Evolutionary conservation across 2,888 invertebrate species (phyloP).

Genomic region (Eristalis pertinax): DNA sequence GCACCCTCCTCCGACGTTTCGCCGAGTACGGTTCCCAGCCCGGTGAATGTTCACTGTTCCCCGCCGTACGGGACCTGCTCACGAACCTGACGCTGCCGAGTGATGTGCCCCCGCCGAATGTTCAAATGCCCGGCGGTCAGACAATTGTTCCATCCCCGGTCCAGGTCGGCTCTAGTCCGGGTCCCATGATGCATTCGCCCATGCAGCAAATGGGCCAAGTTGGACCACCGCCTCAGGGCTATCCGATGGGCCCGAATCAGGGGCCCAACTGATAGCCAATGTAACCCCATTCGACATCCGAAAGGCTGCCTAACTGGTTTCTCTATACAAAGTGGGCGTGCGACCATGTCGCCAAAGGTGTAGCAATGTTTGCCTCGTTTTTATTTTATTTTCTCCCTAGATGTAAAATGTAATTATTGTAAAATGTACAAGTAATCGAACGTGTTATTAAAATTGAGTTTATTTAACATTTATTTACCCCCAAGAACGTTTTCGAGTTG

Average conservation of each 20-base stretch:
- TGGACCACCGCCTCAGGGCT: constrained; percentile 78
- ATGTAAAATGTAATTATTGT: constrained; percentile 48
- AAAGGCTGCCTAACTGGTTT: constrained; percentile 63
- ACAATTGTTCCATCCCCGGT: constrained; percentile 82
- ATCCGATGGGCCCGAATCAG: constrained; percentile 78
- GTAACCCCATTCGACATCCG: constrained; percentile 31
- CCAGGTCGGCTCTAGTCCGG: constrained; percentile 82
- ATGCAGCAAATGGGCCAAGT: constrained; percentile 82
- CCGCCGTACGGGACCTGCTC: constrained; percentile 93
- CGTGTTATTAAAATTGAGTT: constrained; percentile 57
- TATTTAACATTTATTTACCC: constrained; percentile 62
- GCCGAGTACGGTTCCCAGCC: constrained; percentile 88
- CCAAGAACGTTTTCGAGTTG: not conserved
- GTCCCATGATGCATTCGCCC: constrained; percentile 84
- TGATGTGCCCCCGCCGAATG: constrained; percentile 85
- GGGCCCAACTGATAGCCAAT: constrained; percentile 75
- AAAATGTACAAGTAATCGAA: constrained; percentile 46
- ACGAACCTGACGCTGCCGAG: constrained; percentile 91
- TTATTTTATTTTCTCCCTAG: constrained; percentile 24
- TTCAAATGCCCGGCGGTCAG: constrained; percentile 73
- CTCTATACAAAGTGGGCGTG: constrained; percentile 33
- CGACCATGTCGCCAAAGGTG: constrained; percentile 2
- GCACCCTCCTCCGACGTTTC: constrained; percentile 86
- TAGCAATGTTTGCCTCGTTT: constrained; percentile 24
- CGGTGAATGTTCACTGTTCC: constrained; percentile 95